Conservation (phyloP, 2,888 invertebrate genomes). For the Thelaira solivaga region DNA sequence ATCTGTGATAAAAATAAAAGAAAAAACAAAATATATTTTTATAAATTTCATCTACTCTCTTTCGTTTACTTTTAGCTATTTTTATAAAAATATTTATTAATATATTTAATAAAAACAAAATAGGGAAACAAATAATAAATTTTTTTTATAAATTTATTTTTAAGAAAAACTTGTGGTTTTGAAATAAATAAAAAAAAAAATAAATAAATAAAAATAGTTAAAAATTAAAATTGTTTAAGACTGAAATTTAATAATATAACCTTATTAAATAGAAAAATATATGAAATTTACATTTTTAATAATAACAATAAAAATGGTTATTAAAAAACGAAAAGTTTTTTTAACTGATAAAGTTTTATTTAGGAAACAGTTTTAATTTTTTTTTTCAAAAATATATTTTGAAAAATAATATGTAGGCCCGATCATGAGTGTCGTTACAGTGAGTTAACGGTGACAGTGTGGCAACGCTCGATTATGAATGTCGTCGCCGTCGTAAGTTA, state of each 20-base stretch:
- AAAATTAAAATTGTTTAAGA: background rate
- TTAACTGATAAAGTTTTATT: conserved; percentile 25
- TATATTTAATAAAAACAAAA: conserved; percentile 7
- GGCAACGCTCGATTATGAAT: too few species aligned
- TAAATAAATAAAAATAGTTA: conserved; percentile 12
- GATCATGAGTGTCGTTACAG: too few species aligned
- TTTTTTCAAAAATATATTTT: conserved; percentile 13
- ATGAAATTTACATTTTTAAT: conserved; percentile 1
- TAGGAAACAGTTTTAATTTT: background rate
- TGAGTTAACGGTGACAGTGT: too few species aligned
- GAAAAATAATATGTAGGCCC: background rate
- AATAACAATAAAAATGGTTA: conserved; percentile 24
- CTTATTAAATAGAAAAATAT: background rate
- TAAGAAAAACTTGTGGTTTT: conserved; percentile 36
- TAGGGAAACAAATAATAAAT: background rate
- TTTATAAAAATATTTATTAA: conserved; percentile 10
- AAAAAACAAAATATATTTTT: conserved; percentile 50
- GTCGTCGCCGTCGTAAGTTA: too few species aligned
- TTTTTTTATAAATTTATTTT: conserved; percentile 31
- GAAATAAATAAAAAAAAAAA: conserved; percentile 43
- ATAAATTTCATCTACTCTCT: conserved; percentile 57
- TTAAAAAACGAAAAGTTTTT: conserved; percentile 14
- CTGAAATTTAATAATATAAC: background rate
- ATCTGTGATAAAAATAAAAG: conserved; percentile 37
- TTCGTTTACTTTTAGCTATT: conserved; percentile 64